phyloP scores from a whole-genome alignment of 2,888 invertebrate genomes.

The Drosophila eohydei region DNA sequence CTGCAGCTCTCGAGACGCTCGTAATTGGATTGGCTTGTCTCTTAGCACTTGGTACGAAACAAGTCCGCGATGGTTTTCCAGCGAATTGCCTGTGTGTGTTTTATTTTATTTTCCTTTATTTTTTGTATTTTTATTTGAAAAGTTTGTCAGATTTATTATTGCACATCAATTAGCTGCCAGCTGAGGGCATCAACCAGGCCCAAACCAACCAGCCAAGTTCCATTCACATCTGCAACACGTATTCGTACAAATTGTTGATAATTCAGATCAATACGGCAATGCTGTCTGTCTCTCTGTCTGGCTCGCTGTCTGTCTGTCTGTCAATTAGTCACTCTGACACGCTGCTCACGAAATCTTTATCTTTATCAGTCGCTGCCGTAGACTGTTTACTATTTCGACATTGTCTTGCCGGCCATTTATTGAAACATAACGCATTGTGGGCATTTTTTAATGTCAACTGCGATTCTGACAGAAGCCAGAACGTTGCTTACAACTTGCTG shows the following conservation, averaged over 20 bases:
- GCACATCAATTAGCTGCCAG: slow-evolving; percentile 70
- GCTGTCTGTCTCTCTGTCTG: slow-evolving; percentile 7
- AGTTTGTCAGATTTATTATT: slow-evolving; percentile 66
- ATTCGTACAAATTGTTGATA: slow-evolving; percentile 73
- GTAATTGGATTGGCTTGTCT: slow-evolving; percentile 61
- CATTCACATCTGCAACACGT: slow-evolving; percentile 50
- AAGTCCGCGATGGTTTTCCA: slow-evolving; percentile 27
- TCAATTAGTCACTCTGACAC: slow-evolving; percentile 71
- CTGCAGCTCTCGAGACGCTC: slow-evolving; percentile 31
- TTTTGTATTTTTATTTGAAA: slow-evolving; percentile 25
- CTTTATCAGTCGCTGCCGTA: slow-evolving; percentile 40
- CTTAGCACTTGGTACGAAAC: slow-evolving; percentile 14
- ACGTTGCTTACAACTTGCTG: slow-evolving; percentile 2
- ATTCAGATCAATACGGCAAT: slow-evolving; percentile 65
- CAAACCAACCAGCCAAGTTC: slow-evolving; percentile 5
- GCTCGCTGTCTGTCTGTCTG: slow-evolving; percentile 34
- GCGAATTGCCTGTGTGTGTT: not conserved
- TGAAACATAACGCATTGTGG: slow-evolving; percentile 74
- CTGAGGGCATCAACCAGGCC: slow-evolving; percentile 26
- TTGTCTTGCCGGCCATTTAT: slow-evolving; percentile 70
- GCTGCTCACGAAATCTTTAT: slow-evolving; percentile 60
- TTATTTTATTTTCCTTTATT: not conserved
- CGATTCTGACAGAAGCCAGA: slow-evolving; percentile 33
- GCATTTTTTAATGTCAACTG: slow-evolving; percentile 74
- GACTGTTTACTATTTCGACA: slow-evolving; percentile 71